Base-by-base conservation (phyloP, 2,797 vertebrate genomes). In the Enteromius trimaculatus region DNA sequence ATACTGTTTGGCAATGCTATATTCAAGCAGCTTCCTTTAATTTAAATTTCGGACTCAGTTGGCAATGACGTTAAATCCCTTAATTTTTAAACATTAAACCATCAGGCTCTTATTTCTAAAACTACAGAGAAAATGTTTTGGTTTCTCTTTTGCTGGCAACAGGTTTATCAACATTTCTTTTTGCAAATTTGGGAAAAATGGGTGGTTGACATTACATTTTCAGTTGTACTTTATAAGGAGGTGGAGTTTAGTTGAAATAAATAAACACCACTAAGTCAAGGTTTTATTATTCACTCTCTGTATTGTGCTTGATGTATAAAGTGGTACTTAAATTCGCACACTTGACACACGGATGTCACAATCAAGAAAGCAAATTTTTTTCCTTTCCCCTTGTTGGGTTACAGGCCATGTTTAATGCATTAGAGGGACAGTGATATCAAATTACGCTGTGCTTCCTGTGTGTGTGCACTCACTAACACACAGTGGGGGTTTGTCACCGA, bases 391-490 rank as follows among this genome's bases (percentile, higher is more conserved):
- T 44, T 53, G 75, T 39, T 82, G 26, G 49, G 26, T 82, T 83
- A 53, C 74, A 66, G 51, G 66, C 87, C 84, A 90, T 92, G 88
- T 86, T 89, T 92, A 88, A 90, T 91, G 86, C 88, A 90, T 88
- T n/a, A 86, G 79, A 83, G 72, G 79, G 79, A 77, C 86, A 88
- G 58, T 85, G 51, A 88, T 90, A 88, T 90, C 82, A 88, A 71
- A 88, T 92, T 84, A 86, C 85, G 78, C 53, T 51, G 62, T 4
- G 1, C 83, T 89, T 89, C 65, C 86, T 68, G 62, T 4, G 9
- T 58, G 49, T 75, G 37, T 10, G 21, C 9, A 39, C 44, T 86
- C 84, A 62, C 84, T 72, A 86, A 90, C 66, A 84, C 89, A 90
- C 88, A 89, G 90, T 13, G 77, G 72, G 81, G 66, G 66, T 86